phyloP scores from a whole-genome alignment of 1,140 invertebrate genomes.

The Formica exsecta region DNA sequence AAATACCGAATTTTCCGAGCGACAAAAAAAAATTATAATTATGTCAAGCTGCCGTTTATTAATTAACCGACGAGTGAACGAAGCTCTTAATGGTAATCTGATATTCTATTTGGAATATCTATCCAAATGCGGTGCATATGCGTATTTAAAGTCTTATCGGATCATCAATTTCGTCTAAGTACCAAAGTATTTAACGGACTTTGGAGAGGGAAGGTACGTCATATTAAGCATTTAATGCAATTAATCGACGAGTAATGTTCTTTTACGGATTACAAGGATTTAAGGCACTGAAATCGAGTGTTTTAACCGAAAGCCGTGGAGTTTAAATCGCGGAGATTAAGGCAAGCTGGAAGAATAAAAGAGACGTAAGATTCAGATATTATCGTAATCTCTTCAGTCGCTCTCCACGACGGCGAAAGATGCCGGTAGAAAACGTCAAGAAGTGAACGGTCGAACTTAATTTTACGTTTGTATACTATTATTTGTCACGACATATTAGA shows the following conservation, averaged over 20 bases:
- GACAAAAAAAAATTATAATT: slow-evolving; percentile 10
- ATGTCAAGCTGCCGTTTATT: slow-evolving; percentile 15
- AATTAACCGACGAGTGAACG: slow-evolving; percentile 44
- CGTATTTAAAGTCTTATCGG: slow-evolving; percentile 39
- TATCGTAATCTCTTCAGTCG: slow-evolving; percentile 60
- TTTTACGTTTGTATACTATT: slow-evolving; percentile 1
- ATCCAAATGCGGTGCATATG: slow-evolving; percentile 20
- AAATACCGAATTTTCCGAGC: not conserved
- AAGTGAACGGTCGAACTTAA: slow-evolving; percentile 18
- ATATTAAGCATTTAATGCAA: slow-evolving; percentile 62
- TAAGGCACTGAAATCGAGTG: slow-evolving; percentile 56
- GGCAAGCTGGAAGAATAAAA: slow-evolving; percentile 49
- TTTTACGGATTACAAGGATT: slow-evolving; percentile 54
- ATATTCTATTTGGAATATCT: not conserved
- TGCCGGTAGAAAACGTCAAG: not conserved
- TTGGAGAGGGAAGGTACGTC: slow-evolving; percentile 33
- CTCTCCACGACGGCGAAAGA: slow-evolving; percentile 7
- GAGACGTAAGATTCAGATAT: slow-evolving; percentile 63
- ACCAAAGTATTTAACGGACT: slow-evolving; percentile 59
- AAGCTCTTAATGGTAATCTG: slow-evolving; percentile 15
- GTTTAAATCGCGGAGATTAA: slow-evolving; percentile 59
- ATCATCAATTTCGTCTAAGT: slow-evolving; percentile 50
- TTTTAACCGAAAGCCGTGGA: slow-evolving; percentile 60
- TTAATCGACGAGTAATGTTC: slow-evolving; percentile 63
- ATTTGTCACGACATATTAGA: slow-evolving; percentile 10